A percentile compares a stretch with the other conserved stretches of the same genome.
phyloP scores from a whole-genome alignment of 2,113 vertebrate genomes.

The Ophthalmolycus amberensis region DNA sequence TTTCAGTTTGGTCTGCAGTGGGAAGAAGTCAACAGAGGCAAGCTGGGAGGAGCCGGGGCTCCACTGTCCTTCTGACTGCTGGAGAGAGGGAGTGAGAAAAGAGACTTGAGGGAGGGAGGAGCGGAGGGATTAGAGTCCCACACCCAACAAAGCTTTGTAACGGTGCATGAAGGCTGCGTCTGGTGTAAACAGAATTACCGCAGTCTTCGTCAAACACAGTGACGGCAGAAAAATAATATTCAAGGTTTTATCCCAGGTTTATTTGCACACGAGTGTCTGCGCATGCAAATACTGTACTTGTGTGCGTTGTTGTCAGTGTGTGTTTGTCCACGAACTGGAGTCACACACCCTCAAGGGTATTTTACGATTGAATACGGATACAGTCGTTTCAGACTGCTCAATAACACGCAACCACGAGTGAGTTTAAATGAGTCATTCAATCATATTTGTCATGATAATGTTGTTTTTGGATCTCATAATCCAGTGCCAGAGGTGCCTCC shows the following conservation, averaged over 20 bases:
- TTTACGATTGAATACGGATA: neutral
- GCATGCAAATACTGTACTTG: constrained; percentile 20
- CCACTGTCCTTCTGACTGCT: constrained; percentile 52
- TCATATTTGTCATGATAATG: neutral
- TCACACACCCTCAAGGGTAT: neutral
- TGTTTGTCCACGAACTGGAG: constrained; percentile 1
- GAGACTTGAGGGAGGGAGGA: constrained; percentile 19
- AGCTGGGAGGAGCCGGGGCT: neutral
- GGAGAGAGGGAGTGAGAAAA: constrained; percentile 11
- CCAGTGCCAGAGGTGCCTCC: constrained; percentile 76
- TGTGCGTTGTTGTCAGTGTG: neutral
- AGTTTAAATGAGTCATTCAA: neutral
- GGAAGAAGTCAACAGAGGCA: constrained; percentile 2
- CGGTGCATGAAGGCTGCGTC: constrained; percentile 53
- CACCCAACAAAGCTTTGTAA: constrained; percentile 65
- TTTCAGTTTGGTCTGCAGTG: constrained; percentile 31
- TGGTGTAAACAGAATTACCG: constrained; percentile 54
- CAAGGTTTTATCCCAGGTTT: neutral
- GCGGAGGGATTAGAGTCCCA: constrained; percentile 44
- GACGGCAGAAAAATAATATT: constrained; percentile 42
- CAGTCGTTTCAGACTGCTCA: neutral
- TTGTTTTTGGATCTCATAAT: constrained; percentile 32
- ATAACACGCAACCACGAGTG: neutral
- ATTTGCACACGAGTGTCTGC: neutral
- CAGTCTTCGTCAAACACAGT: constrained; percentile 43